Evolutionary conservation across 2,797 vertebrate genomes (phyloP).

Genomic region (Lithobates sylvaticus): DNA sequence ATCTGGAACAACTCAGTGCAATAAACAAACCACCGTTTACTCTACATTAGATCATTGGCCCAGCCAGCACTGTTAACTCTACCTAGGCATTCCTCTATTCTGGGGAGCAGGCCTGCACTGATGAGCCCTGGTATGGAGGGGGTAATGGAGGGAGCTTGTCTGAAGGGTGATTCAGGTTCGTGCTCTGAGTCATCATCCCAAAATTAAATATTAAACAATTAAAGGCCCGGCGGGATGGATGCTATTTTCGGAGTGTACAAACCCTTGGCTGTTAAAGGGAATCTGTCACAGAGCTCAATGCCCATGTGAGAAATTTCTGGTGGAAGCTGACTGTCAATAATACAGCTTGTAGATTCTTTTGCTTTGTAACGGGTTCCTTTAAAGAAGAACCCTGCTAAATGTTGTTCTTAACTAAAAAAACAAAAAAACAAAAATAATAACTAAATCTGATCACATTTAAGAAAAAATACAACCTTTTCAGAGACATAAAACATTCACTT

Average conservation of each 20-base stretch:
- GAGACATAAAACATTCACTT: no score
- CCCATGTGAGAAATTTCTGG: no score
- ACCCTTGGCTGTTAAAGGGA: not conserved
- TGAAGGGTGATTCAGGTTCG: not conserved
- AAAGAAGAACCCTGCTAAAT: no score
- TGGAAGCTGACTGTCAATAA: no score
- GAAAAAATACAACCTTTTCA: no score
- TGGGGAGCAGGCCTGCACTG: not conserved
- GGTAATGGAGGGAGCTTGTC: not conserved
- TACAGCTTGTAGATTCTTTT: no score
- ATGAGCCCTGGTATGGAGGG: not conserved
- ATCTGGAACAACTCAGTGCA: not conserved
- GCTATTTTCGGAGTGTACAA: constrained; percentile 4
- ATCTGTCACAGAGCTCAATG: not conserved
- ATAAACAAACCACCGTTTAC: constrained; percentile 15
- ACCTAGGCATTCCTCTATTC: not conserved
- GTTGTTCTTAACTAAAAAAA: no score
- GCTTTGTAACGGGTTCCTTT: no score
- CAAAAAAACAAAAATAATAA: no score
- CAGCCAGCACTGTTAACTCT: constrained; percentile 7
- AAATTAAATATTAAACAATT: constrained; percentile 7
- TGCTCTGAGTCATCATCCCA: constrained; percentile 6
- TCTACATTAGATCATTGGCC: not conserved
- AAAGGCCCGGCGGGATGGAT: not conserved
- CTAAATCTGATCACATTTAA: no score